Evolutionary conservation across 1,140 invertebrate genomes (phyloP).

Genomic region (Drosophila baimaii): DNA sequence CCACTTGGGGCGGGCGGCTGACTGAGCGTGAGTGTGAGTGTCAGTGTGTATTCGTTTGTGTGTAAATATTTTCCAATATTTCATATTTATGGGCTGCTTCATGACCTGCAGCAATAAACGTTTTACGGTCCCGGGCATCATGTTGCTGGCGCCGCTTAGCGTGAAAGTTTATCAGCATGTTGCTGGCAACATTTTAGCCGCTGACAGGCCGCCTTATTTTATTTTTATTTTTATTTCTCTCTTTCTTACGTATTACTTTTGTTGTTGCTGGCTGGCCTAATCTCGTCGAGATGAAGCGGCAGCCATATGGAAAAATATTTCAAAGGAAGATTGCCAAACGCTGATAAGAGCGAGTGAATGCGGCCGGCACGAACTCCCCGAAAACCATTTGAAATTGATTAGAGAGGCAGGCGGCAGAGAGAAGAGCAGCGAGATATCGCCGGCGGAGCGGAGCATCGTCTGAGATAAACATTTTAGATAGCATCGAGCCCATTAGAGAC

Average conservation of each 20-base stretch:
- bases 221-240: slow-evolving; percentile 11
- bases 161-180: slow-evolving; percentile 21
- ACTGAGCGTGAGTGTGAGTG: slow-evolving; percentile 10
- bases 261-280: slow-evolving; percentile 44
- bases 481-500: slow-evolving; percentile 64
- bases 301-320: slow-evolving; percentile 80
- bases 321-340: slow-evolving; percentile 76
- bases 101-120: slow-evolving; percentile 77
- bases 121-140: slow-evolving; percentile 46
- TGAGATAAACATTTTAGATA: slow-evolving; percentile 69
- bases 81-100: slow-evolving; percentile 70
- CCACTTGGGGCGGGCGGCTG: slow-evolving; percentile 35
- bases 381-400: slow-evolving; percentile 78
- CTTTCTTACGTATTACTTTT: slow-evolving; percentile 17
- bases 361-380: slow-evolving; percentile 65
- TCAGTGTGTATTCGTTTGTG: slow-evolving; percentile 3
- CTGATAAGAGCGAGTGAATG: slow-evolving; percentile 68
- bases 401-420: slow-evolving; percentile 41
- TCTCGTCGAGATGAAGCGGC: slow-evolving; percentile 63
- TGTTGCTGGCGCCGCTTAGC: slow-evolving; percentile 10
- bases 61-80: slow-evolving; percentile 58
- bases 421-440: slow-evolving; percentile 7
- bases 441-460: slow-evolving; percentile 34
- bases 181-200: slow-evolving; percentile 35
- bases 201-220: slow-evolving; percentile 42